These are phyloP conservation scores for Lithosia quadra DNA, from an alignment of 2,888 invertebrate genomes.

Conservation along the genomic window DNA sequence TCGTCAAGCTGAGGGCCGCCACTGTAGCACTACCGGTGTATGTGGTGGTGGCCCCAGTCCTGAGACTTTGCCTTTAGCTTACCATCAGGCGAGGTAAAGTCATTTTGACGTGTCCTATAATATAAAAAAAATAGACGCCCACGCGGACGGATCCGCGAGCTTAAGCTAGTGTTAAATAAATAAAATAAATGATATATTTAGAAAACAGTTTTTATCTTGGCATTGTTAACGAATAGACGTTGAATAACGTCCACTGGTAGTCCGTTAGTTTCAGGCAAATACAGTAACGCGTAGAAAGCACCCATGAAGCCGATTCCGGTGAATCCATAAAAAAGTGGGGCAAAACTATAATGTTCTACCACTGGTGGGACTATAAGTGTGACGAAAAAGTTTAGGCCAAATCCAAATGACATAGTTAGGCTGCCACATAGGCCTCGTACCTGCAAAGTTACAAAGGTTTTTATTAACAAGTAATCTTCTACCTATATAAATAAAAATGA, in stretches of 20 bases:
- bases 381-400: conserved; percentile 73
- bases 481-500: too few relatives aligned
- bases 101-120: too few relatives aligned
- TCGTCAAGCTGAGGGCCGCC: too few relatives aligned
- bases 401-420: conserved; percentile 66
- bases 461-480: too few relatives aligned
- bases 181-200: too few relatives aligned
- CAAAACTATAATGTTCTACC: conserved; percentile 68
- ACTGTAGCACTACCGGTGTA: too few relatives aligned
- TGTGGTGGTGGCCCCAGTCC: too few relatives aligned
- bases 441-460: conserved; percentile 47
- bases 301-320: conserved; percentile 69
- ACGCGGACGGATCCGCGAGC: too few relatives aligned
- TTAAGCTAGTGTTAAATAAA: too few relatives aligned
- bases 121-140: too few relatives aligned
- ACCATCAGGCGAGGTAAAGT: too few relatives aligned
- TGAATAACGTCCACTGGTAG: conserved; percentile 75
- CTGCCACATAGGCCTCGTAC: conserved; percentile 73
- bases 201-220: conserved; percentile 26
- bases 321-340: conserved; percentile 76
- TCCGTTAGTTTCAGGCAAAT: conserved; percentile 82
- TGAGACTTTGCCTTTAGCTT: too few relatives aligned
- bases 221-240: conserved; percentile 63
- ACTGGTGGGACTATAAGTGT: conserved; percentile 73
- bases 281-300: conserved; percentile 68